Evolutionary conservation across 2,797 vertebrate genomes (phyloP).

Genomic region (Halcyon chelicuti): DNA sequence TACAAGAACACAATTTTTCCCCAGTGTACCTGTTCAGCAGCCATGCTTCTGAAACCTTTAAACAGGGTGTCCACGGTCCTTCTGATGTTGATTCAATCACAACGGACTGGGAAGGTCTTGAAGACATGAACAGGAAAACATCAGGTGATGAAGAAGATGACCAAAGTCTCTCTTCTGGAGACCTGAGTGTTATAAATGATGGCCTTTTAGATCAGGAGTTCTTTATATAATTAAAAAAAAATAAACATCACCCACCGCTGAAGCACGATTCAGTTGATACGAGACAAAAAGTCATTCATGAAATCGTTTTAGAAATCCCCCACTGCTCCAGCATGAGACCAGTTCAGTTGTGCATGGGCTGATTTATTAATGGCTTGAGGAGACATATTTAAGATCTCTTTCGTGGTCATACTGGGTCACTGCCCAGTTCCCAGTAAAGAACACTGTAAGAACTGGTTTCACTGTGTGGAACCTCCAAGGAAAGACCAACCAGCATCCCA

Average conservation of each 20-base stretch:
- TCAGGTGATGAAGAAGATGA: not conserved
- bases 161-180: not conserved
- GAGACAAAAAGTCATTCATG: not conserved
- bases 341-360: not conserved
- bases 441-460: not conserved
- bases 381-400: not conserved
- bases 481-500: not conserved
- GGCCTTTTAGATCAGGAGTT: constrained; percentile 33
- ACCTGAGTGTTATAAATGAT: not conserved
- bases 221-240: constrained; percentile 1
- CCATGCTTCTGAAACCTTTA: not conserved
- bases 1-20: not conserved
- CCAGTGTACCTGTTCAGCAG: not conserved
- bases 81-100: not conserved
- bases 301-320: not conserved
- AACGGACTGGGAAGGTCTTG: not conserved
- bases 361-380: not conserved
- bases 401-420: not conserved
- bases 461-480: not conserved
- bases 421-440: not conserved
- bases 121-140: not conserved
- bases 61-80: not conserved
- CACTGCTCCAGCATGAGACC: not conserved
- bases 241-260: not conserved
- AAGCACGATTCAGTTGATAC: not conserved